Evolutionary conservation across 1,140 invertebrate genomes (phyloP), one percentile per base, ranked within the genome.

Genomic region (Cardiocondyla obscurior): DNA sequence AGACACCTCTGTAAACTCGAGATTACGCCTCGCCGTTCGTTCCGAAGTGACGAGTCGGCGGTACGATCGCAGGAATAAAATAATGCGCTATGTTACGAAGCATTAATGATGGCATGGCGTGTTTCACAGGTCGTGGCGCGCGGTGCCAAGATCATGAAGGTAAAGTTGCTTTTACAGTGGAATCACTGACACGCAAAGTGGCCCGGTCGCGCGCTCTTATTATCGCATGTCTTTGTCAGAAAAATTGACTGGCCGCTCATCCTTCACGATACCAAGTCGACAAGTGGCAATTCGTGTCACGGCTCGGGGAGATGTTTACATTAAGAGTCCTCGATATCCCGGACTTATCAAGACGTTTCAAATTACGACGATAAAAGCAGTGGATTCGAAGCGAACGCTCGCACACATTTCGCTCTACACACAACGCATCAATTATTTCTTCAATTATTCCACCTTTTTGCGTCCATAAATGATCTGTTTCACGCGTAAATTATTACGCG

Each of bases 31-130:
- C 3, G 28, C 33, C 22, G 28, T 81, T 36, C n/a, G 16, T 16
- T 22, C 12, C 28, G 22, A 82, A 85, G 67, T 81, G 83, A 85
- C 69, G 67, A 85, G 76, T 82, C 44, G 33, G 33, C 42, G 65
- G 46, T n/a, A 62, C 30, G 70, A 86, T 86, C 70, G 83, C 83
- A 70, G 67, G 51, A 86, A 86, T 83, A 81, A 87, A 87, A 87
- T 83, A 87, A 83, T 83, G 51, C 65, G 25, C 7, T 30, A n/a
- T 25, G 65, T 51, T 65, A 64, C 42, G 64, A 44, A 8, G 49
- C 69, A 57, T 81, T 86, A 87, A 86, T 72, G 86, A 86, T 83
- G 39, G 62, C 30, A 81, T 87, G 44, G 82, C 86, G 86, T 87
- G 86, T 81, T 42, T 70, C 30, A 42, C 53, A n/a, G 55, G 49